Evolutionary conservation across 92 coral and sea anemone species (phyloP), one percentile per base, ranked within the genome.

Genomic region (Parazoanthus atlanticus): DNA sequence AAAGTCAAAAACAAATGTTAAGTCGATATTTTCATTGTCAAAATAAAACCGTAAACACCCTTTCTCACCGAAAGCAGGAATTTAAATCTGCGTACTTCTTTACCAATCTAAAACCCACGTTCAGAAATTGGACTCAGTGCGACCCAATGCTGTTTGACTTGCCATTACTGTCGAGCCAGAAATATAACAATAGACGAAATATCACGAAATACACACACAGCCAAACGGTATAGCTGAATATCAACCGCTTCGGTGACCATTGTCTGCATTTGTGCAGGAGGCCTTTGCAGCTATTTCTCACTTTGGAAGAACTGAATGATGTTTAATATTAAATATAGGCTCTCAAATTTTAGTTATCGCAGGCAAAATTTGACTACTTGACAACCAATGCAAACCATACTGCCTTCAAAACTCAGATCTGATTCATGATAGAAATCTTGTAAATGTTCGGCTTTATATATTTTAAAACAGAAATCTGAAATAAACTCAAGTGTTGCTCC

Each of bases 381-480:
- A 81, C 85, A 81, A 81, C 85, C 70, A 80, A 61, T 80, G 85
- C 72, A 80, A 80, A 80, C 72, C 34, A 81, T 31, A 56, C 31
- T 56, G 29, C 46, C 17, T 80, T 64, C 40, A 34, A 26, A n/a
- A 21, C 33, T 78, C 81, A 77, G 82, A 58, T 33, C 52, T 32
- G 74, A 81, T 58, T 81, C 73, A 81, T 21, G 32, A 25, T 76
- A 38, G 56, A 76, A 74, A 74, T 33, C 66, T 56, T 49, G 25
- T 25, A 83, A 67, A 40, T 41, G 58, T 69, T 38, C 58, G 25
- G 65, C 58, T 41, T 30, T 36, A 36, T 36, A 41, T 65, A 52
- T 52, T 52, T 19, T 19, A 70, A 43, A 31, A 52, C 58, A 69
- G 10, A 70, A 84, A 84, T 70, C 87, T 84, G 65, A 75, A 84